A percentile compares a stretch with the other conserved stretches of the same genome.
Conservation (phyloP, 1,140 invertebrate species). For the Hyposmocoma kahamanoa region DNA sequence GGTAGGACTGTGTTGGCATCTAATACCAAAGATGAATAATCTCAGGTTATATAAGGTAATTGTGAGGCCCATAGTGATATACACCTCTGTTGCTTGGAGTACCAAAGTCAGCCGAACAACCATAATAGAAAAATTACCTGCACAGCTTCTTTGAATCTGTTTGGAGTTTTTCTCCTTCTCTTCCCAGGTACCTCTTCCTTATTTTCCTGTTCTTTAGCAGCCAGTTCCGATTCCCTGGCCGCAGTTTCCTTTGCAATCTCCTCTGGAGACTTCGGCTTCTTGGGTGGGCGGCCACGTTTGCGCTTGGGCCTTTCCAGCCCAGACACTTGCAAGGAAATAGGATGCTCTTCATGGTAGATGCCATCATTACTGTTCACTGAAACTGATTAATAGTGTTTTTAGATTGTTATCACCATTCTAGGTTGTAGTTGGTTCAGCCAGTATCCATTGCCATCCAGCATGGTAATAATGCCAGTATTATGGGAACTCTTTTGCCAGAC, state of each 20-base stretch:
- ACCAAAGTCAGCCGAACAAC: no score
- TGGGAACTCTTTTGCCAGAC: no score
- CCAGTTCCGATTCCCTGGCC: slow-evolving; percentile 33
- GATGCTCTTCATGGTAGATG: slow-evolving; percentile 42
- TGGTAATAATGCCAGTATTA: no score
- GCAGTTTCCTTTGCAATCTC: slow-evolving; percentile 43
- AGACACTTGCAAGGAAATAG: slow-evolving; percentile 70
- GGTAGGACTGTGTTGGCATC: no score
- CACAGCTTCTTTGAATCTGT: slow-evolving; percentile 79
- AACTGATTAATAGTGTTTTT: slow-evolving; percentile 10
- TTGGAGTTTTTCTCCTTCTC: slow-evolving; percentile 78
- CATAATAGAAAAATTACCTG: no score
- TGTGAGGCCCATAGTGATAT: no score
- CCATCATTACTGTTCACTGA: slow-evolving; percentile 41
- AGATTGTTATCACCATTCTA: neutral
- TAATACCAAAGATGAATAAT: no score
- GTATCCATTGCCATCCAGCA: no score
- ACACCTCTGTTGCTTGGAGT: no score
- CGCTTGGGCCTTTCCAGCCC: slow-evolving; percentile 78
- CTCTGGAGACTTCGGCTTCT: slow-evolving; percentile 76
- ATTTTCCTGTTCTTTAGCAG: slow-evolving; percentile 53
- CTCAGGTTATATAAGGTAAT: no score
- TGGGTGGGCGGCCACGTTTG: slow-evolving; percentile 81
- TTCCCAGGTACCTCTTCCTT: slow-evolving; percentile 61
- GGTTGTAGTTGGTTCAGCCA: neutral